Evolutionary conservation across 2,888 invertebrate species (phyloP).

Genomic region (Hemistola chrysoprasaria): DNA sequence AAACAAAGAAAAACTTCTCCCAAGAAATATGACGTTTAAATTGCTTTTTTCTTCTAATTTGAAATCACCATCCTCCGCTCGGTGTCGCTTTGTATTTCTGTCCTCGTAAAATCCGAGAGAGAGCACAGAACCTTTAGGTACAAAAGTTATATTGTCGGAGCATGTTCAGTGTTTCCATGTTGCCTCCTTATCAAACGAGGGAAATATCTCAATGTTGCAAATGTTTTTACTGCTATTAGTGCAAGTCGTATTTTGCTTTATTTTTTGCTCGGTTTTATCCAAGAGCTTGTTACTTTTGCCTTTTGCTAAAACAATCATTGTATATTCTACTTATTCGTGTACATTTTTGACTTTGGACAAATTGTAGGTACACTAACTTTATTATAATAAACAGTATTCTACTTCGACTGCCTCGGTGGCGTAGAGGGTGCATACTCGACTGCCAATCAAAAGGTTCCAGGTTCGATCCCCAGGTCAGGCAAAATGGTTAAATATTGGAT

Average conservation of each 20-base stretch:
- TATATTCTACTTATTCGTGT: no score
- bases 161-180: conserved; percentile 1
- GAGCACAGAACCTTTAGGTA: no score
- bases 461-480: no score
- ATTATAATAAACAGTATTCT: no score
- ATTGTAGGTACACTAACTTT: no score
- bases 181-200: conserved; percentile 12
- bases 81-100: conserved; percentile 20
- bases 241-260: not conserved
- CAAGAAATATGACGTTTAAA: conserved; percentile 24
- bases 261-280: not conserved
- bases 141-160: conserved; percentile 10
- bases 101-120: conserved; percentile 11
- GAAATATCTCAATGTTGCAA: conserved; percentile 20
- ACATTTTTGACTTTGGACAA: no score
- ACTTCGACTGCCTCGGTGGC: no score
- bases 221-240: conserved; percentile 3
- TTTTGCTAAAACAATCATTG: no score
- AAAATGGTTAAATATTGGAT: no score
- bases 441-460: no score
- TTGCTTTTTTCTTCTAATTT: conserved; percentile 26
- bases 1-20: conserved; percentile 16
- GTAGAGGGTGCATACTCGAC: no score
- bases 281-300: no score
- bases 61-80: conserved; percentile 23